Evolutionary conservation across 2,888 invertebrate genomes (phyloP), one percentile per base, ranked within the genome.

Genomic region (Lasioglossum zephyrum): DNA sequence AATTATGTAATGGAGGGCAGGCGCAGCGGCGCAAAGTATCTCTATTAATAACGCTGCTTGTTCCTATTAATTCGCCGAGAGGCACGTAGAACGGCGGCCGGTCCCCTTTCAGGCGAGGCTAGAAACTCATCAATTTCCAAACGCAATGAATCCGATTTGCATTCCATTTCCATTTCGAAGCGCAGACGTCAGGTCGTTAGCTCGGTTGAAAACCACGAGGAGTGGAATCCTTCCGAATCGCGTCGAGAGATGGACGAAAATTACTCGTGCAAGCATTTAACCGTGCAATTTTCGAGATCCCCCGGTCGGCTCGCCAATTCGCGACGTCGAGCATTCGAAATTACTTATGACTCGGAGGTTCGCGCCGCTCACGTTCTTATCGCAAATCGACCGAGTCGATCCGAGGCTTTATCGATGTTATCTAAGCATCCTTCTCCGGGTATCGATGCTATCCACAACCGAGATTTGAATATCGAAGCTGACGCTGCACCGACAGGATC

Each of bases 61-160:
- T 76, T 73, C 44, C 66, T 70, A 36, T 82, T 79, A 76, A 73
- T 70, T 69, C 66, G 49, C 6, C 26, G 39, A n/a, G 31, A 44
- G 49, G 49, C 44, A 26, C 9, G 4, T 5, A 4, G 70, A 76
- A 73, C 63, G 36, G 57, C 66, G 47, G 44, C 13, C 6, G 53
- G 22, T 39, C n/a, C 77, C 41, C 75, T 76, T 79, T 79, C 86
- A 36, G 74, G 82, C 39, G 75, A 81, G 18, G 76, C 73, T 44
- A 57, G 76, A 69, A 77, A 77, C 74, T 81, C 87, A 44, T 86
- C 86, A 75, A 82, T 86, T 82, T 66, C 66, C 77, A 74, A 79
- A 85, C 69, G 86, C 72, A 75, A 82, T 75, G 86, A 87, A 87
- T 87, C 79, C 82, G 86, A 86, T 87, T 87, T 87, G 86, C 87